These are phyloP conservation scores for Dendrolimus kikuchii DNA, from an alignment of 1,140 invertebrate species.

Conservation along the genomic window DNA sequence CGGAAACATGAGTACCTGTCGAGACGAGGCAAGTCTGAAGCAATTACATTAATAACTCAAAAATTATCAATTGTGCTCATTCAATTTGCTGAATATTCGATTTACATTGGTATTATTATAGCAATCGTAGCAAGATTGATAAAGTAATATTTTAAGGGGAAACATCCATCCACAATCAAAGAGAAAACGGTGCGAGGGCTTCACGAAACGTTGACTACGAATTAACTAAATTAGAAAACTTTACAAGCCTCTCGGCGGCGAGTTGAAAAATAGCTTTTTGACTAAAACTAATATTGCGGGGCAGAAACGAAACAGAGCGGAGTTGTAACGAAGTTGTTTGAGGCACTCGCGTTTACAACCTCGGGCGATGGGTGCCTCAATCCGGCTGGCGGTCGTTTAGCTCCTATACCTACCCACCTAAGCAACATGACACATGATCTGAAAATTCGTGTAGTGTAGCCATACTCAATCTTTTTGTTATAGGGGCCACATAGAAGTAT, in stretches of 20 bases:
- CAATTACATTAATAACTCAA: no score
- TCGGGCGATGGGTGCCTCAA: conserved; percentile 40
- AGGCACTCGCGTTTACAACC: conserved; percentile 46
- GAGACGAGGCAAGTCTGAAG: no score
- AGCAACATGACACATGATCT: no score
- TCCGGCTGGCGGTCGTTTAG: conserved; percentile 24
- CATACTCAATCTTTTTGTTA: no score
- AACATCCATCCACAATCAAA: conserved; percentile 30
- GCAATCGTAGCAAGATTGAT: conserved; percentile 19
- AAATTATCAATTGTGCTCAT: no score
- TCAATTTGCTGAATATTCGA: conserved; percentile 3
- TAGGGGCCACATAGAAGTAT: no score
- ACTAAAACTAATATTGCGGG: conserved; percentile 67
- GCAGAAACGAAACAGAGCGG: conserved; percentile 59
- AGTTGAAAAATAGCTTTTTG: conserved; percentile 69
- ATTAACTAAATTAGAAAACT: conserved; percentile 70
- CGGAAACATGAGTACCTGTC: conserved; percentile 87
- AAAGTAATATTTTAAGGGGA: conserved; percentile 27
- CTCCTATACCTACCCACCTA: no score
- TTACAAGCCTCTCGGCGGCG: conserved; percentile 58
- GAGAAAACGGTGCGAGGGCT: conserved; percentile 22
- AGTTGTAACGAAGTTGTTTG: conserved; percentile 67
- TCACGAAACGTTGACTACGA: conserved; percentile 49
- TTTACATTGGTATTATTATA: conserved; percentile 28
- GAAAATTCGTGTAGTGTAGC: no score